Conservation (phyloP, 2,888 invertebrate species). For the Temnothorax unifasciatus region DNA sequence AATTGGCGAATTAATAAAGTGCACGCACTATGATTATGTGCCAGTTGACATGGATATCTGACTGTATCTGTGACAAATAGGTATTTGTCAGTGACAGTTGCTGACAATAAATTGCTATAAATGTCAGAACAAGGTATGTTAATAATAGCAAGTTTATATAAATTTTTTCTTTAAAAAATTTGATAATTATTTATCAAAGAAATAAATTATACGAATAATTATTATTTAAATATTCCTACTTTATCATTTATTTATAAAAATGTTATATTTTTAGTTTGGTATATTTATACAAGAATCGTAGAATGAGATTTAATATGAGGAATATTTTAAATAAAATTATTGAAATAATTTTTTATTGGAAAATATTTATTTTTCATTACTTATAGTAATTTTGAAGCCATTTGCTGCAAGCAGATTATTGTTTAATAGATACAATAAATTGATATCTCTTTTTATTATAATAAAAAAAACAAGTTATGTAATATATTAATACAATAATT, state of each 20-base stretch:
- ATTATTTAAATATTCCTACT: neutral
- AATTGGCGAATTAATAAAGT: neutral
- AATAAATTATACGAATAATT: neutral
- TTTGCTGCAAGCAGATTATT: neutral
- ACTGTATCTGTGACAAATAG: constrained; percentile 3
- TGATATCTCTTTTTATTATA: neutral
- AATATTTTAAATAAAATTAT: constrained; percentile 4
- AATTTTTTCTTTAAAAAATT: neutral
- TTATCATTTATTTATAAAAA: neutral
- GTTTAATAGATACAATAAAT: neutral
- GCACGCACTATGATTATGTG: neutral
- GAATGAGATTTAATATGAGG: neutral
- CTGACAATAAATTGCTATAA: neutral
- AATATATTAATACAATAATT: neutral
- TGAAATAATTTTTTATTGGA: neutral
- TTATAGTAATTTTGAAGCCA: neutral
- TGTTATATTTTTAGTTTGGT: neutral
- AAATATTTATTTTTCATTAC: neutral
- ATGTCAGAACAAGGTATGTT: constrained; percentile 4
- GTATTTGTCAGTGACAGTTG: neutral
- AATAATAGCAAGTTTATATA: neutral
- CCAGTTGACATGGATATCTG: neutral
- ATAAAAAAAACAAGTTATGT: neutral
- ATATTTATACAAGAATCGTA: no score
- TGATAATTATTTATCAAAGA: neutral